Evolutionary conservation across 2,888 invertebrate species (phyloP), one percentile per base, ranked within the genome.

Genomic region (Acanthopleura granulata): DNA sequence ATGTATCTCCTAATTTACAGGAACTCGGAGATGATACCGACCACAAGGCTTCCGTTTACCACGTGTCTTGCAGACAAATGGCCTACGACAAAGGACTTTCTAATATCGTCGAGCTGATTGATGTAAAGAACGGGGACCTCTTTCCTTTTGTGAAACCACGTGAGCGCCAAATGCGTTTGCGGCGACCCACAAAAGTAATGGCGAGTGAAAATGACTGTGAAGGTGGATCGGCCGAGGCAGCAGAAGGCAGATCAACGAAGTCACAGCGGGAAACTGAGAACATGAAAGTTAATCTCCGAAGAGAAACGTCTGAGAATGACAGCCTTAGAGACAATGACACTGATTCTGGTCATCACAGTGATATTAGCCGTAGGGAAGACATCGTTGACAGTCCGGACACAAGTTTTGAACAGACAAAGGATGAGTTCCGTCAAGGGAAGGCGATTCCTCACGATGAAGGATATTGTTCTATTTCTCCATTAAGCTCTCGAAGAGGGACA

Each of bases 71-170:
- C 74, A 83, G 90, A 49, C 86, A 89, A 79, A 82, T 90, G 84
- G 90, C 90, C 0, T 88, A 85, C 72, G 89, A 89, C 74, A 70
- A 78, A 11, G 84, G 78, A 1, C 76, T 87, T 78, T 75, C 76
- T 14, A 82, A 87, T 72, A 79, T 89, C 22, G 89, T 89, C 0
- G 86, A 89, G 70, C 74, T 88, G 12, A 88, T 90, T 22, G 90
- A 90, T 78, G 74, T 73, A 18, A 82, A 86, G 70, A 85, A 86
- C 72, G 83, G 85, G n/a, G 81, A 85, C 30, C 40, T 86, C 40
- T 87, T 87, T 77, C 80, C 79, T 11, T 85, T 83, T 69, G 74
- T 84, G 1, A 84, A 81, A 72, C 82, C 81, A 0, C 80, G 75
- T 22, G 75, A 80, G n/a, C 76, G 87, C n/a, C 71, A 72, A n/a